Conservation (phyloP, 2,888 invertebrate genomes). For the Xestia sexstrigata region DNA sequence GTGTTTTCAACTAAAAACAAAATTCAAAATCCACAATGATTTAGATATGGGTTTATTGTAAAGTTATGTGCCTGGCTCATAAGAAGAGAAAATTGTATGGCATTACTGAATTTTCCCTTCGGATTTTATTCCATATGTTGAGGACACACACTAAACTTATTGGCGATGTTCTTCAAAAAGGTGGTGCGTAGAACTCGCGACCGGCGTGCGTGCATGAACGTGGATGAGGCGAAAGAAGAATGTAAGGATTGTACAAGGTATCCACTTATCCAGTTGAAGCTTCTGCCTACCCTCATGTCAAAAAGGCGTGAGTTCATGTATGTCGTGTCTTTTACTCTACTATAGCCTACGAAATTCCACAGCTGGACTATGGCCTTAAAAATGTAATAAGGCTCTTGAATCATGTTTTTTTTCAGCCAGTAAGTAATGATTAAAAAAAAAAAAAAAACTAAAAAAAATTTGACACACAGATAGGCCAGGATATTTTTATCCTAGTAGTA, state of each 20-base stretch:
- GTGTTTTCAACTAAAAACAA: constrained; percentile 64
- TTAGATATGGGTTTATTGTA: constrained; percentile 58
- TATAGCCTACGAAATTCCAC: neutral
- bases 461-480: neutral
- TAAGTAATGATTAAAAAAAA: no score
- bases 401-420: neutral
- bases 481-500: neutral
- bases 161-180: neutral
- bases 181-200: neutral
- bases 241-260: neutral
- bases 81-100: constrained; percentile 14
- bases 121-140: neutral
- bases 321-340: neutral
- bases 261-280: neutral
- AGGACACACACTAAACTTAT: neutral
- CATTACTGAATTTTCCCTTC: neutral
- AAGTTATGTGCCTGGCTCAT: constrained; percentile 31
- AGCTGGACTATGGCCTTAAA: neutral
- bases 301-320: neutral
- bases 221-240: neutral
- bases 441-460: no score
- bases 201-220: neutral
- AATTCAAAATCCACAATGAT: constrained; percentile 69
- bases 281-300: neutral
- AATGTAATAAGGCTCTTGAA: neutral